Evolutionary conservation across 2,113 vertebrate species (phyloP).

Genomic region (Platichthys flesus): DNA sequence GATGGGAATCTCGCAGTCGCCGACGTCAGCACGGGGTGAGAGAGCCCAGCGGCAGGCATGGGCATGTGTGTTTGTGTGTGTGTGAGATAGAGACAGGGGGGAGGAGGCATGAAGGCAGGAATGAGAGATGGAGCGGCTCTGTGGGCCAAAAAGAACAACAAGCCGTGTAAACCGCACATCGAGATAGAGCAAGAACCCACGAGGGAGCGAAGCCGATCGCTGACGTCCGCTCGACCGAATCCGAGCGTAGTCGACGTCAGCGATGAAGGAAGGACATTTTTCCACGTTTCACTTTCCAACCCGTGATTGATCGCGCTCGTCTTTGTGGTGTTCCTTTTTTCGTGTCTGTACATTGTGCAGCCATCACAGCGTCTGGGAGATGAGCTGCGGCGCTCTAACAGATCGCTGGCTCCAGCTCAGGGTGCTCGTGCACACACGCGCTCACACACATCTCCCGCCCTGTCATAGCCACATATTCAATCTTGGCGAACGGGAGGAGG

Average conservation of each 20-base stretch:
- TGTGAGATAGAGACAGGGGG: slow-evolving; percentile 13
- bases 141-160: slow-evolving; percentile 29
- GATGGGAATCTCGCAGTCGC: slow-evolving; percentile 40
- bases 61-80: slow-evolving; percentile 6
- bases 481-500: slow-evolving; percentile 29
- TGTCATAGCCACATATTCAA: slow-evolving; percentile 40
- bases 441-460: slow-evolving; percentile 33
- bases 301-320: slow-evolving; percentile 28
- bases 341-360: slow-evolving; percentile 52
- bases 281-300: no score
- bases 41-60: slow-evolving; percentile 32
- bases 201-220: slow-evolving; percentile 5
- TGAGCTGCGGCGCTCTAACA: background rate
- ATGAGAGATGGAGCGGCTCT: slow-evolving; percentile 31
- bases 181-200: slow-evolving; percentile 31
- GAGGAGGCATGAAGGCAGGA: slow-evolving; percentile 27
- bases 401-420: slow-evolving; percentile 32
- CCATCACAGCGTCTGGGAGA: slow-evolving; percentile 33
- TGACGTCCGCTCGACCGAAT: background rate
- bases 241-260: slow-evolving; percentile 5
- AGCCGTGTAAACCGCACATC: slow-evolving; percentile 9
- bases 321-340: slow-evolving; percentile 33
- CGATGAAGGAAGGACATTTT: slow-evolving; percentile 11
- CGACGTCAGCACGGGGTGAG: slow-evolving; percentile 62
- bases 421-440: background rate